Evolutionary conservation across 1,140 invertebrate species (phyloP), one percentile per base, ranked within the genome.

Genomic region (Plectus sambesii): DNA sequence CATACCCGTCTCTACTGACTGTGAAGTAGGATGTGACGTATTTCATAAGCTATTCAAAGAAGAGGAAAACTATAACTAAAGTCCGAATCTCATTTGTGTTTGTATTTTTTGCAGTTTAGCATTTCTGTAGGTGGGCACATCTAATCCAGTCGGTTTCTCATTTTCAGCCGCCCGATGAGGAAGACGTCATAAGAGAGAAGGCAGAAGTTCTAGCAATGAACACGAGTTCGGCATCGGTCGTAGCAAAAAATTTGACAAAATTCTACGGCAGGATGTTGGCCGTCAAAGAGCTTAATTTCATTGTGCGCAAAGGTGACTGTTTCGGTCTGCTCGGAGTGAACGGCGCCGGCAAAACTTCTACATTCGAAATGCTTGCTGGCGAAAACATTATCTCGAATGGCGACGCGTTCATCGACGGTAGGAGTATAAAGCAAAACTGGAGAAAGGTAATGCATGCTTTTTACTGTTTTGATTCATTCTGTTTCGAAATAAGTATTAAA

Each of bases 321-420:
- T 63, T 65, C 29, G 58, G 59, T 19, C 35, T 61, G 12, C 42
- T 65, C 3, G 56, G 60, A 49, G 60, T 62, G 6, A 62, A 62
- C 29, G 60, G 60, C n/a, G 60, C 60, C 19, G 74, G 74, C 5
- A 80, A 80, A 63, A 78, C 79, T 6, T 78, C 77, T 12, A 78
- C 76, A 9, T 80, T 80, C 59, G 75, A 77, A 59, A 79, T 79
- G 75, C 58, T 80, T 47, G 89, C 86, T 1, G 87, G 87, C 12
- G 83, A 85, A 64, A 73, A 79, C 33, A 57, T 69, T 29, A 69
- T 80, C 6, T 77, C 81, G 9, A 68, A 66, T 24, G 83, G 83
- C n/a, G 70, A 74, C 60, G 78, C 79, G 42, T 70, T 66, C 49
- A 59, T 74, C 41, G 40, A 61, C 65, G 33, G 70, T 5, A 69